A percentile compares a stretch with the other conserved stretches of the same genome.
phyloP scores from a whole-genome alignment of 2,888 invertebrate species.

The Rhabditophanes sp. region DNA sequence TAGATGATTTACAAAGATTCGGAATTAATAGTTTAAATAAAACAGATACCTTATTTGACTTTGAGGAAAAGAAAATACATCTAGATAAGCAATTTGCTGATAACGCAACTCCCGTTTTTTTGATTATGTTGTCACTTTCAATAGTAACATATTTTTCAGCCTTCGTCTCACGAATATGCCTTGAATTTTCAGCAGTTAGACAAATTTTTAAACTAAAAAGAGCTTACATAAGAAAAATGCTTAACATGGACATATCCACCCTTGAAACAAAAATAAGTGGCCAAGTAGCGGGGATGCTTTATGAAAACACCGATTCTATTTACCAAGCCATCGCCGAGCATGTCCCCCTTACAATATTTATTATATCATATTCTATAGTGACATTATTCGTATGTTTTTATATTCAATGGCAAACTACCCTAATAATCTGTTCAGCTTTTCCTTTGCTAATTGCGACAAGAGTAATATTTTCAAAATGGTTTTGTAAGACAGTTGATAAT shows the following conservation, averaged over 20 bases:
- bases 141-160: constrained; percentile 35
- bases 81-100: constrained; percentile 23
- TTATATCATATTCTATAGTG: constrained; percentile 20
- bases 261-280: constrained; percentile 38
- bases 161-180: constrained; percentile 12
- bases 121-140: constrained; percentile 31
- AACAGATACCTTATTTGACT: constrained; percentile 9
- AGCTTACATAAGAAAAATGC: constrained; percentile 34
- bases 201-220: constrained; percentile 33
- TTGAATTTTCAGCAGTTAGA: constrained; percentile 32
- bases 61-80: constrained; percentile 9
- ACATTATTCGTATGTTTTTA: constrained; percentile 21
- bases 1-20: no score
- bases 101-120: constrained; percentile 30
- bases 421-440: constrained; percentile 33
- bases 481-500: constrained; percentile 34
- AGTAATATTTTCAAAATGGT: constrained; percentile 24
- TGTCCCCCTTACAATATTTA: constrained; percentile 39
- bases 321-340: constrained; percentile 42
- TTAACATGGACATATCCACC: constrained; percentile 42
- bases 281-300: constrained; percentile 36
- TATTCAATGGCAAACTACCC: constrained; percentile 40
- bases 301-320: constrained; percentile 41
- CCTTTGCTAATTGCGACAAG: constrained; percentile 19
- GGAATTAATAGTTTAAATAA: no score